Base-by-base conservation (phyloP, 1,140 invertebrate genomes). In the Drosophila repleta region DNA sequence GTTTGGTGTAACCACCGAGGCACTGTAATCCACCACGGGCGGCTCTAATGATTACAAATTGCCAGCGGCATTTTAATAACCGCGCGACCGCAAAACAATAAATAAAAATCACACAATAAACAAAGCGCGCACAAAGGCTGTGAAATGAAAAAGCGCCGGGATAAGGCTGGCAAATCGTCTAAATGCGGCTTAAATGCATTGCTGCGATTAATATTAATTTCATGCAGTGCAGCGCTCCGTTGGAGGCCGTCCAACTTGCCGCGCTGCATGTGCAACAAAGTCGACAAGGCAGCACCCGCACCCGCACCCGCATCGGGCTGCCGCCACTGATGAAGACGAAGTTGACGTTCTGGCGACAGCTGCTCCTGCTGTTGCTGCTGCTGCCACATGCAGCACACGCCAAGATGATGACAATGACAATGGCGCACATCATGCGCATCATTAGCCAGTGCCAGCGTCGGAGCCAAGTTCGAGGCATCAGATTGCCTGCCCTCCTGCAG, bases 131-230 rank as follows among this genome's bases (percentile, higher is more conserved):
- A 77, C 70, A 82, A 76, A 75, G 62, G 46, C 57, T 39, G 62
- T 26, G 52, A 63, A 60, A 75, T 56, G 72, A 69, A 58, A 61
- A 57, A 48, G 29, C 37, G 62, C 48, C 45, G 26, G 52, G 45
- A 72, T 66, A 67, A 76, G 56, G 79, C 67, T 70, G 75, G 76
- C 78, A 84, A 84, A 85, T 73, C 81, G 62, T 60, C 82, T 82
- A 82, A 82, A 83, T 75, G 79, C 79, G 79, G 79, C 79, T 84
- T 87, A 88, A 88, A 88, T 88, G 82, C 82, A 87, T 87, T 82
- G 78, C 79, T 56, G 79, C 83, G 82, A 87, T 87, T 87, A 87
- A 87, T 87, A 87, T 87, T 87, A 87, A 87, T 87, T 79, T 76
- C 83, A 87, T 78, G 82, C 82, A 66, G 81, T 80, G 81, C 80